A percentile compares a stretch with the other conserved stretches of the same genome.
These are phyloP conservation scores for Ichneumoninae sp. DNA, from an alignment of 2,888 invertebrate genomes.

Conservation along the genomic window DNA sequence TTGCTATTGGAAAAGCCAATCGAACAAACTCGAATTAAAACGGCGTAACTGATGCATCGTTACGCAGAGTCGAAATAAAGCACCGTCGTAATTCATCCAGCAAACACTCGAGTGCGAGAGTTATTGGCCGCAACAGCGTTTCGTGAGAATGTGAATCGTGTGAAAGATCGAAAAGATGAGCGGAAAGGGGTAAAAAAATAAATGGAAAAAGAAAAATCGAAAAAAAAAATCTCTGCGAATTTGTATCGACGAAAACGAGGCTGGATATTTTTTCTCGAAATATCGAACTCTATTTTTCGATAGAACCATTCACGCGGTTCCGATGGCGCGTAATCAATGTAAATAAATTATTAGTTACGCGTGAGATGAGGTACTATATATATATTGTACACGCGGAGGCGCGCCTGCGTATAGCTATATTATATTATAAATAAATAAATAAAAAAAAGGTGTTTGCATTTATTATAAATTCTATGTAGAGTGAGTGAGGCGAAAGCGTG, in stretches of 20 bases:
- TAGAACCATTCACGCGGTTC: constrained; percentile 65
- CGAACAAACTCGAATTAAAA: neutral
- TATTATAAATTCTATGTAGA: constrained; percentile 80
- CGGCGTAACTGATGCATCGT: constrained; percentile 27
- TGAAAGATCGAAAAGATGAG: constrained; percentile 31
- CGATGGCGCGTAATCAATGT: constrained; percentile 56
- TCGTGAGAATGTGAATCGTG: constrained; percentile 22
- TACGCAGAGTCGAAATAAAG: neutral
- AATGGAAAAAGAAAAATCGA: constrained; percentile 6
- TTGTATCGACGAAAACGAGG: constrained; percentile 54
- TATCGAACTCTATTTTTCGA: constrained; percentile 71
- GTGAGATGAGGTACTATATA: constrained; percentile 55
- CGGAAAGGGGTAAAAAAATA: constrained; percentile 19
- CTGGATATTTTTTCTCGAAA: constrained; percentile 69
- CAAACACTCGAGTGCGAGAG: constrained; percentile 33
- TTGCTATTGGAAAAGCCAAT: neutral
- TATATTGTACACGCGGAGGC: constrained; percentile 58
- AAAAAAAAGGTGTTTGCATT: constrained; percentile 78
- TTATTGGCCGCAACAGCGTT: neutral
- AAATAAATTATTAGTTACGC: constrained; percentile 64
- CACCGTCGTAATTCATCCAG: constrained; percentile 19
- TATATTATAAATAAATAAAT: constrained; percentile 70
- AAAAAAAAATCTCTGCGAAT: constrained; percentile 44
- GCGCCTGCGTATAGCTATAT: constrained; percentile 59
- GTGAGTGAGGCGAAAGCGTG: constrained; percentile 52